A percentile compares a stretch with the other conserved stretches of the same genome.
phyloP scores from a whole-genome alignment of 2,113 vertebrate genomes.

The Trematocara stigmaticum region DNA sequence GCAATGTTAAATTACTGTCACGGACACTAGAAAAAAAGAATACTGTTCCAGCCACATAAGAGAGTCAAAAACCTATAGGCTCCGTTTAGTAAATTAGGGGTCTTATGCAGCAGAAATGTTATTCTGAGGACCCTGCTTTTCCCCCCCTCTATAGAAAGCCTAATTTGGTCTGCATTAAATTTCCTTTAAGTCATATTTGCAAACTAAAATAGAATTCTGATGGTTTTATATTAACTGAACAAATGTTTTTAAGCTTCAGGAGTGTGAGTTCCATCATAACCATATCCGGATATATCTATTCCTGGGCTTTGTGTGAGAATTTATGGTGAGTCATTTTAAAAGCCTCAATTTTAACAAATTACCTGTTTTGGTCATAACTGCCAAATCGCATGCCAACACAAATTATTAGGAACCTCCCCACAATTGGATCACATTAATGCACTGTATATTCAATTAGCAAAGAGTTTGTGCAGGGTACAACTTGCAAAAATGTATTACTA shows the following conservation, averaged over 20 bases:
- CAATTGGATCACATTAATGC: slow-evolving; percentile 1
- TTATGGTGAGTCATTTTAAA: not conserved
- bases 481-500: not conserved
- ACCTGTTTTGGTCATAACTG: not conserved
- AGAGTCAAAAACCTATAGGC: not conserved
- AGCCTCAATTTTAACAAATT: slow-evolving; percentile 16
- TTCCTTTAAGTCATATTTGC: not conserved
- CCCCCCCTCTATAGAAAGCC: accelerated
- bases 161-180: not conserved
- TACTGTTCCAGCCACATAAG: not conserved
- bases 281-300: not conserved
- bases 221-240: not conserved
- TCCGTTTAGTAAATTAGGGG: not conserved
- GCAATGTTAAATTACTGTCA: not conserved
- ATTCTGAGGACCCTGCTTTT: not conserved
- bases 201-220: not conserved
- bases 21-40: not conserved
- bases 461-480: not conserved
- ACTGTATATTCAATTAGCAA: not conserved
- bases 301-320: not conserved
- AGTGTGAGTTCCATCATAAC: not conserved
- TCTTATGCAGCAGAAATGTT: not conserved
- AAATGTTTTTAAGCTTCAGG: not conserved
- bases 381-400: not conserved
- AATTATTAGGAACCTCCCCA: not conserved